A percentile compares a stretch with the other conserved stretches of the same genome.
These are phyloP conservation scores for Anser brachyrhynchus DNA, from an alignment of 2,113 vertebrate genomes.

Conservation along the genomic window DNA sequence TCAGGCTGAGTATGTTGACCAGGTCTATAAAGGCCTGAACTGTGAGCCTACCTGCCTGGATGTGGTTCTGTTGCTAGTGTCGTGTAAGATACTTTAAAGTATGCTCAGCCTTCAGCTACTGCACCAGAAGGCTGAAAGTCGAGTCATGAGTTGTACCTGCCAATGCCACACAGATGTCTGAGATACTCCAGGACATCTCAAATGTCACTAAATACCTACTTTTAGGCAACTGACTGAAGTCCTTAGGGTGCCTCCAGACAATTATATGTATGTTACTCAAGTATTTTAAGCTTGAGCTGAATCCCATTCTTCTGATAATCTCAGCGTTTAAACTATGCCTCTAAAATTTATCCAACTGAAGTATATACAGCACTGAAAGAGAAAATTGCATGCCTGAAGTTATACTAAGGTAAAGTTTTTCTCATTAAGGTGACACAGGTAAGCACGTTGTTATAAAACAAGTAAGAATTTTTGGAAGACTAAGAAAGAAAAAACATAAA, in stretches of 20 bases:
- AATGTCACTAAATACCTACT: background rate
- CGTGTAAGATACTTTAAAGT: background rate
- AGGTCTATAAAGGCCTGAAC: background rate
- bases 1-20: background rate
- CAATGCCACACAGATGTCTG: background rate
- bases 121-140: background rate
- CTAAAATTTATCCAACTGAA: background rate
- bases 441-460: background rate
- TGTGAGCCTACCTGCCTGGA: background rate
- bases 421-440: background rate
- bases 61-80: background rate
- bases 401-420: background rate
- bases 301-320: background rate
- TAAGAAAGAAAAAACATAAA: background rate
- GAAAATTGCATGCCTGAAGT: background rate
- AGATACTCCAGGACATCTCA: background rate
- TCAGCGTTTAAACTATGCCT: background rate
- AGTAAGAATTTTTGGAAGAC: background rate
- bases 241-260: background rate
- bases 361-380: background rate
- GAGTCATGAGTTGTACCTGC: background rate
- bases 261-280: background rate
- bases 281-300: background rate
- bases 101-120: background rate
- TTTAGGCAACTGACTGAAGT: background rate